phyloP scores from a whole-genome alignment of 2,888 invertebrate species.

The Chrysolina haemoptera region DNA sequence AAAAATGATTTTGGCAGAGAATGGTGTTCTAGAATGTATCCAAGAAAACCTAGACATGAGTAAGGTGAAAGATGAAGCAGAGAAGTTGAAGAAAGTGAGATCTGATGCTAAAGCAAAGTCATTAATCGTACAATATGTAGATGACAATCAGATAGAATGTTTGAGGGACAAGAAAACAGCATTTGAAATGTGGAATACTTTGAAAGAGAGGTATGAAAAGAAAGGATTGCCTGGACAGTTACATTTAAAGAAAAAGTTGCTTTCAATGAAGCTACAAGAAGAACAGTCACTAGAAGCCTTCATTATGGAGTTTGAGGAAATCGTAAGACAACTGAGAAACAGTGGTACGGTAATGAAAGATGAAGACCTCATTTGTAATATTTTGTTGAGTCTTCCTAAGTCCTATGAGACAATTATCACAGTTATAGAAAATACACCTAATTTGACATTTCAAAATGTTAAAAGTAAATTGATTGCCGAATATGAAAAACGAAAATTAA shows the following conservation, averaged over 20 bases:
- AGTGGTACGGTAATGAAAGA: conserved; percentile 37
- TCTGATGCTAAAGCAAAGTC: conserved; percentile 12
- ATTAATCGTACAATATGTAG: conserved; percentile 26
- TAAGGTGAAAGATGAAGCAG: not conserved
- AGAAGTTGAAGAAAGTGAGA: not conserved
- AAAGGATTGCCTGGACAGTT: conserved; percentile 38
- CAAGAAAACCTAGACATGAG: not conserved
- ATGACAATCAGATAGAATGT: conserved; percentile 36
- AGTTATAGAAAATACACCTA: conserved; percentile 41
- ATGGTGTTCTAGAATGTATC: not conserved
- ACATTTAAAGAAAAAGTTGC: conserved; percentile 36
- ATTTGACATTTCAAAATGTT: conserved; percentile 33
- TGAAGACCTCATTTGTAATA: conserved; percentile 38
- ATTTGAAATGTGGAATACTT: conserved; percentile 41
- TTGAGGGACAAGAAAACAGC: conserved; percentile 38
- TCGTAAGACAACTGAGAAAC: conserved; percentile 37
- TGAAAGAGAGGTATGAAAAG: conserved; percentile 39
- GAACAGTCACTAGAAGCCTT: conserved; percentile 32
- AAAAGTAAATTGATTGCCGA: conserved; percentile 29
- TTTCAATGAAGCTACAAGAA: conserved; percentile 34
- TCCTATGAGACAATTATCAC: conserved; percentile 46
- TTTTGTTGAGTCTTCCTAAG: conserved; percentile 41
- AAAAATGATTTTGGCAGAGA: conserved; percentile 23
- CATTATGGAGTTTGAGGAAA: conserved; percentile 41
- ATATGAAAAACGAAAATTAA: conserved; percentile 20